phyloP scores from a whole-genome alignment of 1,140 invertebrate genomes.

The Bilobella aurantiaca region DNA sequence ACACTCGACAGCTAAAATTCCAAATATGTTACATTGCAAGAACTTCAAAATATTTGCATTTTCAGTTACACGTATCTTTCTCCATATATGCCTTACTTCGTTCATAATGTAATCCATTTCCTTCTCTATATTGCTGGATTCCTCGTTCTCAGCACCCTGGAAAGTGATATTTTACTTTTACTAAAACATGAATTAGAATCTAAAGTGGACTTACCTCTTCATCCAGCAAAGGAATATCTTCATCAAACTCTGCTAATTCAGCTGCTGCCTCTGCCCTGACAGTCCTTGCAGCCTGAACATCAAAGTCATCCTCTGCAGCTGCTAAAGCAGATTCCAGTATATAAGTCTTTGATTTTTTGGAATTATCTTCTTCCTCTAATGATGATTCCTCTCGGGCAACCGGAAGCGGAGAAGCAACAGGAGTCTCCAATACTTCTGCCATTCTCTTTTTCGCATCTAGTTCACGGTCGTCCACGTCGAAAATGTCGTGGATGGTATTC shows the following conservation, averaged over 20 bases:
- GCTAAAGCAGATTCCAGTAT: slow-evolving; percentile 68
- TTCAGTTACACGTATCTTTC: too few relatives aligned
- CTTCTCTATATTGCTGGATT: slow-evolving; percentile 2
- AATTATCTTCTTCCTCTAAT: slow-evolving; percentile 38
- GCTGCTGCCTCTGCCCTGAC: slow-evolving; percentile 86
- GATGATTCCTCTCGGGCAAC: not conserved
- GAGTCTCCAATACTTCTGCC: slow-evolving; percentile 46
- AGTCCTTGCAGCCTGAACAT: slow-evolving; percentile 78
- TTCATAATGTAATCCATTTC: slow-evolving; percentile 19
- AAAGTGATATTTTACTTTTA: not conserved
- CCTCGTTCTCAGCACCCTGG: slow-evolving; percentile 13
- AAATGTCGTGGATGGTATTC: slow-evolving; percentile 86
- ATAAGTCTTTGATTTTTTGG: slow-evolving; percentile 12
- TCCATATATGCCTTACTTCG: slow-evolving; percentile 15
- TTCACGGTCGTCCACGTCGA: slow-evolving; percentile 58
- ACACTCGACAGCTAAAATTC: slow-evolving; percentile 77
- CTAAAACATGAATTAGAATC: not conserved
- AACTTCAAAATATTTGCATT: too few relatives aligned
- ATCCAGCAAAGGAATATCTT: slow-evolving; percentile 81
- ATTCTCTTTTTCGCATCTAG: slow-evolving; percentile 52
- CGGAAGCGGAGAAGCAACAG: not conserved
- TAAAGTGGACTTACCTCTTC: slow-evolving; percentile 9
- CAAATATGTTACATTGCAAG: slow-evolving; percentile 20
- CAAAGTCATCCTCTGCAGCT: slow-evolving; percentile 86
- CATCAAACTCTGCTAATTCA: slow-evolving; percentile 92